Percentiles rank a stretch among this genome's conserved stretches.
phyloP scores from a whole-genome alignment of 2,113 vertebrate genomes.

The Pelodiscus sinensis region DNA sequence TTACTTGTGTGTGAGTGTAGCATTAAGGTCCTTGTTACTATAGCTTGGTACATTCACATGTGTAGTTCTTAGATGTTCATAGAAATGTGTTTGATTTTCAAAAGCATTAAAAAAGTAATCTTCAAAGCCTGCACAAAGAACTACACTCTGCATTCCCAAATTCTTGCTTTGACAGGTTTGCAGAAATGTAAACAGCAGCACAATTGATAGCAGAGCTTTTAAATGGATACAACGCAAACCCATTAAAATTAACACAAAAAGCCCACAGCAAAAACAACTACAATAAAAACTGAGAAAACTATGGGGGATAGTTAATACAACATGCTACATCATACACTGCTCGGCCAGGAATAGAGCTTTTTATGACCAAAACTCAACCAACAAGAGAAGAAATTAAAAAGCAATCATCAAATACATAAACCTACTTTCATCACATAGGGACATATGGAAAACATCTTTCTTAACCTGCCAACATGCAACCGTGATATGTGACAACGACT shows the following conservation, averaged over 20 bases:
- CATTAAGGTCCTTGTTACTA: not conserved
- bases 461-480: not conserved
- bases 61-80: not conserved
- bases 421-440: not conserved
- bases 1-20: not conserved
- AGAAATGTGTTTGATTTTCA: accelerated
- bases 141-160: not conserved
- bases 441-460: not conserved
- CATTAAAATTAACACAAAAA: not conserved
- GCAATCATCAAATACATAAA: not conserved
- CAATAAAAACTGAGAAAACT: not conserved
- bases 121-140: not conserved
- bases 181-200: not conserved
- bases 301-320: not conserved
- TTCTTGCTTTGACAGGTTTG: not conserved
- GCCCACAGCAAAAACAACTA: not conserved
- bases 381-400: not conserved
- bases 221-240: not conserved
- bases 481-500: not conserved
- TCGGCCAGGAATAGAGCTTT: not conserved
- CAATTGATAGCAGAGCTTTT: not conserved
- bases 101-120: not conserved
- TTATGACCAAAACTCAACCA: not conserved
- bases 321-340: not conserved
- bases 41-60: accelerated